Conservation (phyloP, 1,140 invertebrate species). For the Helicoverpa zea region DNA sequence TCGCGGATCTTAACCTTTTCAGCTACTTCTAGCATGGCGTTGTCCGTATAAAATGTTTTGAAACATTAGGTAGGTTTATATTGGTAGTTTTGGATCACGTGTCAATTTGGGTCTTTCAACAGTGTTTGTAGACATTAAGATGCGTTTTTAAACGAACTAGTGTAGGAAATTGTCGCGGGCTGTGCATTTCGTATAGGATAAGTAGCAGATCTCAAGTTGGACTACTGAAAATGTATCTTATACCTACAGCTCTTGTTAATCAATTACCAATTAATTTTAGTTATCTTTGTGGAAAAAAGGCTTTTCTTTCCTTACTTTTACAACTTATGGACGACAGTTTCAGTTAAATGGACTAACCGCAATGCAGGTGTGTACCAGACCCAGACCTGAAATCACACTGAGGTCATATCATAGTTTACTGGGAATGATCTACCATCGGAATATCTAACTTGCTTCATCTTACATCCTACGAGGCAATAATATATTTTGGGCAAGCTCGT, state of each 20-base stretch:
- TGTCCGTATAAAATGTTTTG: slow-evolving; percentile 51
- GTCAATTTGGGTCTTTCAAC: slow-evolving; percentile 72
- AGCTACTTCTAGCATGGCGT: slow-evolving; percentile 55
- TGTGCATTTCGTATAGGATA: slow-evolving; percentile 81
- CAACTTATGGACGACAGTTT: too few species aligned
- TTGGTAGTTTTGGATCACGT: slow-evolving; percentile 61
- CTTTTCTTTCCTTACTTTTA: too few species aligned
- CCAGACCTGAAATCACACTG: too few species aligned
- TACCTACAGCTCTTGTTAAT: slow-evolving; percentile 25
- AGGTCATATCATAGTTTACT: too few species aligned
- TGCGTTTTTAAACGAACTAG: slow-evolving; percentile 66
- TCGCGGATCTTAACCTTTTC: slow-evolving; percentile 47
- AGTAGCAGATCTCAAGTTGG: slow-evolving; percentile 59
- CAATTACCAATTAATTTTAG: not conserved
- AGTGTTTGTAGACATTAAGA: slow-evolving; percentile 64
- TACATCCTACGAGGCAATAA: too few species aligned
- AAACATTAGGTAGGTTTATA: slow-evolving; percentile 50
- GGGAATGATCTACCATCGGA: too few species aligned
- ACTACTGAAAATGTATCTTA: slow-evolving; percentile 41
- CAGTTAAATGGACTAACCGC: too few species aligned
- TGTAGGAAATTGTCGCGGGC: slow-evolving; percentile 75
- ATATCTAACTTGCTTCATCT: too few species aligned
- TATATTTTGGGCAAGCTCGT: too few species aligned
- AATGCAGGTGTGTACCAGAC: too few species aligned
- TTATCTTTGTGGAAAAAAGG: too few species aligned